Conservation (phyloP, 2,888 invertebrate species). For the Drosophila eohydei region DNA sequence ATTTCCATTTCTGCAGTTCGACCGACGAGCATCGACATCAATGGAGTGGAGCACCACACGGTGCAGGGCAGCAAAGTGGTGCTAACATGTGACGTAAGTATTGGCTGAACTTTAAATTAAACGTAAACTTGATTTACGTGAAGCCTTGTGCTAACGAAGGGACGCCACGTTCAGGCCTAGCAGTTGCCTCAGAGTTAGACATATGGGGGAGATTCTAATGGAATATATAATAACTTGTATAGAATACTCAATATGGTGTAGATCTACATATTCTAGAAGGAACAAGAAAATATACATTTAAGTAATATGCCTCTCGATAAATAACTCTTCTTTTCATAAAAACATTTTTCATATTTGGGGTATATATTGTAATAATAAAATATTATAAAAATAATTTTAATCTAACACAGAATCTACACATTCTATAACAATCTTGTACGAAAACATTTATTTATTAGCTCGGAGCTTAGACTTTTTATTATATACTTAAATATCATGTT, state of each 20-base stretch:
- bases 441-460: too few relatives aligned
- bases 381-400: too few relatives aligned
- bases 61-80: slow-evolving; percentile 92
- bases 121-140: not conserved
- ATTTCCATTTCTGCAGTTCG: slow-evolving; percentile 88
- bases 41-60: slow-evolving; percentile 91
- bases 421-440: too few relatives aligned
- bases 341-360: too few relatives aligned
- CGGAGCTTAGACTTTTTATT: too few relatives aligned
- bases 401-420: too few relatives aligned
- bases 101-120: slow-evolving; percentile 28
- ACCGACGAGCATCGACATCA: slow-evolving; percentile 91
- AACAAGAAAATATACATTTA: too few relatives aligned
- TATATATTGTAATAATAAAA: too few relatives aligned
- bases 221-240: not conserved
- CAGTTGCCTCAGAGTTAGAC: slow-evolving; percentile 8
- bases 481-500: too few relatives aligned
- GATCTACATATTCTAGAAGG: not conserved
- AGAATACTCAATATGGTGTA: not conserved
- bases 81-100: slow-evolving; percentile 88
- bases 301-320: too few relatives aligned
- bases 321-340: too few relatives aligned
- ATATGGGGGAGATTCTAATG: not conserved
- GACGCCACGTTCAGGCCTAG: not conserved
- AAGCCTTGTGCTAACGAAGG: not conserved